Conservation (phyloP, 2,113 vertebrate species). For the Equus quagga region DNA sequence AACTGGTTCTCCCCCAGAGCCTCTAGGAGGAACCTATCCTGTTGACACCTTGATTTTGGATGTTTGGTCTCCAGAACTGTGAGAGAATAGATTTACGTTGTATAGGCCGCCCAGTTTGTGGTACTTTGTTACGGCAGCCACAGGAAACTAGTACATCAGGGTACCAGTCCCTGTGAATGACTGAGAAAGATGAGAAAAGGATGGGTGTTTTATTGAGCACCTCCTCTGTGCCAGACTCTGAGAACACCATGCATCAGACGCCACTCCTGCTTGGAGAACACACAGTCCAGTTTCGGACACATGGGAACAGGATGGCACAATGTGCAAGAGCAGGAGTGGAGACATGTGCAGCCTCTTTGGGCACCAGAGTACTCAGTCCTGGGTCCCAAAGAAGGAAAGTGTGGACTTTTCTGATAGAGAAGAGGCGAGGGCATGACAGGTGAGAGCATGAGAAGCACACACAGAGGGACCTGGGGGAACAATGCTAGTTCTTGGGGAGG, state of each 20-base stretch:
- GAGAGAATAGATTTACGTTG: neutral
- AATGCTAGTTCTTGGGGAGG: neutral
- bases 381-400: neutral
- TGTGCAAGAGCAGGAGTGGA: neutral
- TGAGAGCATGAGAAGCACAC: neutral
- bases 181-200: neutral
- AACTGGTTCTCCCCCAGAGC: neutral
- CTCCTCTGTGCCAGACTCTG: neutral
- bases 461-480: too few relatives aligned
- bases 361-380: neutral
- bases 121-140: neutral
- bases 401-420: neutral
- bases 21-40: too few relatives aligned
- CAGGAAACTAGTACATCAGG: neutral
- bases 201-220: neutral
- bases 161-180: neutral
- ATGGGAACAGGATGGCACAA: too few relatives aligned
- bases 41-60: neutral
- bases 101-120: neutral
- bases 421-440: neutral
- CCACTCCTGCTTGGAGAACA: neutral
- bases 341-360: neutral
- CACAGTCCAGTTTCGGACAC: neutral
- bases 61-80: neutral
- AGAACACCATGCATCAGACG: neutral